Conservation (phyloP, 2,113 vertebrate genomes). For the Semicossyphus pulcher region DNA sequence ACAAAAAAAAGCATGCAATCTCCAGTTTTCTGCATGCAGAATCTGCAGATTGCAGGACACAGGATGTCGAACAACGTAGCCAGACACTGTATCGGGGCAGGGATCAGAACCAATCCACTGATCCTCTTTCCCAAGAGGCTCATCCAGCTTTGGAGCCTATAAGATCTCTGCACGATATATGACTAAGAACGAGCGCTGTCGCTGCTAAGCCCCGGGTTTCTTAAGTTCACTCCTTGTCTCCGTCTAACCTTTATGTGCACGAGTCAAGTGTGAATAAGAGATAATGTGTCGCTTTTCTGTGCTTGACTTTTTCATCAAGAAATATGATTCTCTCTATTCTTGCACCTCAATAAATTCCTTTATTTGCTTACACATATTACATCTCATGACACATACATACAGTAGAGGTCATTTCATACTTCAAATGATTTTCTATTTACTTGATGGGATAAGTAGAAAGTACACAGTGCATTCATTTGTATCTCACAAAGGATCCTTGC, state of each 20-base stretch:
- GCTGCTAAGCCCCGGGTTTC: conserved; percentile 48
- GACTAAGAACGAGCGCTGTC: conserved; percentile 54
- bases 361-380: conserved; percentile 77
- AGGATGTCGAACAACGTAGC: conserved; percentile 14
- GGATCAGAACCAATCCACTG: conserved; percentile 77
- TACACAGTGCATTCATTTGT: conserved; percentile 19
- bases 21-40: conserved; percentile 10
- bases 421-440: conserved; percentile 56
- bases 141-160: conserved; percentile 82
- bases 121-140: conserved; percentile 81
- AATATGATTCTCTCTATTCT: conserved; percentile 2
- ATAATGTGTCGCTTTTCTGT: neutral
- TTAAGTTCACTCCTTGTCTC: conserved; percentile 28
- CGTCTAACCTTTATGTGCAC: conserved; percentile 21
- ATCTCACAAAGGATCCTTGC: conserved; percentile 5
- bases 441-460: conserved; percentile 38
- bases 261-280: conserved; percentile 8
- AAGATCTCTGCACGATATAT: conserved; percentile 76
- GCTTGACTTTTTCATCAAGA: neutral
- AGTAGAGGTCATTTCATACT: conserved; percentile 60
- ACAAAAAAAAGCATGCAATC: neutral
- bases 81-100: conserved; percentile 54
- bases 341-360: conserved; percentile 68
- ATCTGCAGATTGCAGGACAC: conserved; percentile 8
- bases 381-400: conserved; percentile 70